A percentile compares a stretch with the other conserved stretches of the same genome.
These are phyloP conservation scores for Cyanoderma ruficeps DNA, from an alignment of 2,113 vertebrate genomes.

Conservation along the genomic window DNA sequence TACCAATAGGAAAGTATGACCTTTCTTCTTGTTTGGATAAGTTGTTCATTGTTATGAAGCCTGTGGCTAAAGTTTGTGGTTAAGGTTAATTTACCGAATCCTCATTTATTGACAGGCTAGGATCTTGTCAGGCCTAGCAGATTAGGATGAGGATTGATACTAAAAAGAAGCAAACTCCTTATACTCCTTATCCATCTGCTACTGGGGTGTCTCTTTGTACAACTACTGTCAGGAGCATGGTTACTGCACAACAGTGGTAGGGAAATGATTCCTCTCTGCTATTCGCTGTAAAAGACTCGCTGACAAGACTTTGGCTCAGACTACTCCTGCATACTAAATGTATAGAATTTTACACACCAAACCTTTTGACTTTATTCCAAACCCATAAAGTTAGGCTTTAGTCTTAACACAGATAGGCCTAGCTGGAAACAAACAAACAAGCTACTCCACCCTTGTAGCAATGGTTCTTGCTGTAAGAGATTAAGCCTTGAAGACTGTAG, in stretches of 20 bases:
- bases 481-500: not conserved
- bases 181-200: not conserved
- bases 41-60: not conserved
- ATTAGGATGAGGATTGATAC: not conserved
- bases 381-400: not conserved
- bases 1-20: not conserved
- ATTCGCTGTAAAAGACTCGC: not conserved
- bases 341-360: not conserved
- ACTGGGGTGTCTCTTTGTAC: not conserved
- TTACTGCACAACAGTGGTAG: not conserved
- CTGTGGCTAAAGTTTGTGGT: not conserved
- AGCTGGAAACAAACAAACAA: not conserved
- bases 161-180: not conserved
- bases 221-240: not conserved
- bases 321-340: not conserved
- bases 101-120: not conserved
- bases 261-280: not conserved
- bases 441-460: not conserved
- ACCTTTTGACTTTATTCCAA: not conserved
- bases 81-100: not conserved
- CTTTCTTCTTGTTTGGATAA: conserved; percentile 5
- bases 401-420: not conserved
- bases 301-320: not conserved
- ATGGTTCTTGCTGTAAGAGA: not conserved
- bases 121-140: not conserved